A percentile compares a stretch with the other conserved stretches of the same genome.
Conservation (phyloP, 2,113 vertebrate genomes). For the Chrysemys picta region DNA sequence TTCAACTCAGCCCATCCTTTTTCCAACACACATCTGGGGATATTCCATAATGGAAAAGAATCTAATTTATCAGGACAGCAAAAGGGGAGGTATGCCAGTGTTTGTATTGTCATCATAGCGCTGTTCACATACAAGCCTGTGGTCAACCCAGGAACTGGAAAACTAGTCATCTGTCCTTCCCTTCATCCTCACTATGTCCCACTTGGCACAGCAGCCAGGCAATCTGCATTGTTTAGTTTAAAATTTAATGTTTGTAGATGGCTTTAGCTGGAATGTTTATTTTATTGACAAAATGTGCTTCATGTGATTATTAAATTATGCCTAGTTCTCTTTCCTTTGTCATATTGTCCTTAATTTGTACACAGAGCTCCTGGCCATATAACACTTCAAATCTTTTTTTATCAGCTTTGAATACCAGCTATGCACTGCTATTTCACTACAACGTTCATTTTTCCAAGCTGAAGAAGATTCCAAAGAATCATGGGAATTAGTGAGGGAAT, state of each 20-base stretch:
- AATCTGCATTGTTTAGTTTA: conserved; percentile 40
- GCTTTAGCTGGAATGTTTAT: conserved; percentile 37
- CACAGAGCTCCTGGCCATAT: background rate
- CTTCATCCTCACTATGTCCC: conserved; percentile 14
- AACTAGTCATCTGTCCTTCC: conserved; percentile 30
- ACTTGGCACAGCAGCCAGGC: conserved; percentile 13
- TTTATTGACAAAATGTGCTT: conserved; percentile 56
- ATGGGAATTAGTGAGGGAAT: background rate
- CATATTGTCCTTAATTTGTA: background rate
- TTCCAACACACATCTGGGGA: background rate
- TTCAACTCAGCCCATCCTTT: background rate
- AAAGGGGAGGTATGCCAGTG: background rate
- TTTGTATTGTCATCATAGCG: background rate
- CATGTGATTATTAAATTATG: conserved; percentile 45
- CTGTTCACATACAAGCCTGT: background rate
- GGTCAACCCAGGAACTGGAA: conserved; percentile 43
- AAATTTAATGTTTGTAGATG: conserved; percentile 23
- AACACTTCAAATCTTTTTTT: background rate
- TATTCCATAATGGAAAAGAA: background rate
- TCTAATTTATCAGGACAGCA: background rate
- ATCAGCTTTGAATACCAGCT: background rate
- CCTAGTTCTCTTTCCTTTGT: conserved; percentile 24
- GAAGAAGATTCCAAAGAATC: background rate
- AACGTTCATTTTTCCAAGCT: background rate
- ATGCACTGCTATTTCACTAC: background rate